Evolutionary conservation across 2,797 vertebrate species (phyloP).

Genomic region (Carcharodon carcharias): DNA sequence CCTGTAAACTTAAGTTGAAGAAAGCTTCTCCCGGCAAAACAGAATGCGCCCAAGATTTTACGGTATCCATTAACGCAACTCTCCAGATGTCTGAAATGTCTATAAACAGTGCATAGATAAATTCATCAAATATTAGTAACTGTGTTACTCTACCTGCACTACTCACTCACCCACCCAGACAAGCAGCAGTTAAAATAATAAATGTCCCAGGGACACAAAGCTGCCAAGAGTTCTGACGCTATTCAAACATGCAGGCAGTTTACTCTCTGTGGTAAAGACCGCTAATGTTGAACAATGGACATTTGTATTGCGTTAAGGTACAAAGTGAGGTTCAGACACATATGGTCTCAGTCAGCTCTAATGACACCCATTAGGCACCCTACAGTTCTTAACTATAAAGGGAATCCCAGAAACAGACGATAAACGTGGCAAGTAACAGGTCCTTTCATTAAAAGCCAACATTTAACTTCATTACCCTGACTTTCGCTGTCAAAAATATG

Average conservation of each 20-base stretch:
- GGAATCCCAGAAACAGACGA: slow-evolving; percentile 21
- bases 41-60: background rate
- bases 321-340: background rate
- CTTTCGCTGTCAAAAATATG: background rate
- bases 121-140: background rate
- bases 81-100: background rate
- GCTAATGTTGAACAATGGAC: background rate
- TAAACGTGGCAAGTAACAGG: background rate
- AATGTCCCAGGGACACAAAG: background rate
- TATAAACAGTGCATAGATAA: background rate
- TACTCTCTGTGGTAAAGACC: background rate
- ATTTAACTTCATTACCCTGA: background rate
- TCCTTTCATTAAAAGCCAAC: slow-evolving; percentile 14
- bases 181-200: background rate
- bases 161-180: background rate
- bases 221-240: background rate
- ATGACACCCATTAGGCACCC: background rate
- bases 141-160: background rate
- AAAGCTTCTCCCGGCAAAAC: background rate
- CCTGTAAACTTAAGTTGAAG: background rate
- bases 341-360: background rate
- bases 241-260: background rate
- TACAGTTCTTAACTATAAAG: background rate
- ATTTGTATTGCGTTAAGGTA: background rate
- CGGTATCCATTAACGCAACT: background rate